Evolutionary conservation across 2,113 vertebrate genomes (phyloP), one percentile per base, ranked within the genome.

Genomic region (Vicugna pacos): DNA sequence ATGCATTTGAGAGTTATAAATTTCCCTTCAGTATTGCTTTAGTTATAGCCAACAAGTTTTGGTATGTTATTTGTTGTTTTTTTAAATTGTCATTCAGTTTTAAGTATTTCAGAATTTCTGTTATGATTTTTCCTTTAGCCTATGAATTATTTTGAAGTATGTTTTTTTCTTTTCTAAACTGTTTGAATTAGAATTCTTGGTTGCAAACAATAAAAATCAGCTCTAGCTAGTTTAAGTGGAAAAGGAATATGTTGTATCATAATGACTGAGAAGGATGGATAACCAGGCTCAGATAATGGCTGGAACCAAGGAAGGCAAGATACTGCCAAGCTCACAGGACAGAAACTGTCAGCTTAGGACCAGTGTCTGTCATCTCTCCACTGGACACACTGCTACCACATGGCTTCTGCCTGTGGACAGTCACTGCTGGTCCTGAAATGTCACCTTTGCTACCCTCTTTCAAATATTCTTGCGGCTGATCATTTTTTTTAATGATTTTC

Each of bases 41-140:
- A 92, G 12, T 42, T 73, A 60, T 5, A 81, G n/a, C 15, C 46
- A 77, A 48, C 30, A 62, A 64, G 24, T 69, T 87, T 82, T 50
- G 26, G 32, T 72, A 72, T 65, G 32, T 75, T 60, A 10, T 50
- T 84, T 58, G 35, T 58, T 82, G 52, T n/a, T 64, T 35, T 67
- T 73, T 93, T 19, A 73, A 72, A 82, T 80, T 90, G 30, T 70
- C 19, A 65, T 64, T 94, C 17, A 48, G 14, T 79, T 92, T 32
- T 94, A 87, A 84, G 42, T 67, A 92, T n/a, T 42, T 95, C 22
- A 32, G 13, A 75, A 64, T 85, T 90, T 48, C n/a, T 92, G 20
- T 20, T 86, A 58, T 2, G 58, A 64, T 91, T 81, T 86, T 92
- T 91, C 65, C 65, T 96, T 94, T 86, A 89, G 42, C 35, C 50